Evolutionary conservation across 1,140 invertebrate species (phyloP).

Genomic region (Sycophaga agraensis): DNA sequence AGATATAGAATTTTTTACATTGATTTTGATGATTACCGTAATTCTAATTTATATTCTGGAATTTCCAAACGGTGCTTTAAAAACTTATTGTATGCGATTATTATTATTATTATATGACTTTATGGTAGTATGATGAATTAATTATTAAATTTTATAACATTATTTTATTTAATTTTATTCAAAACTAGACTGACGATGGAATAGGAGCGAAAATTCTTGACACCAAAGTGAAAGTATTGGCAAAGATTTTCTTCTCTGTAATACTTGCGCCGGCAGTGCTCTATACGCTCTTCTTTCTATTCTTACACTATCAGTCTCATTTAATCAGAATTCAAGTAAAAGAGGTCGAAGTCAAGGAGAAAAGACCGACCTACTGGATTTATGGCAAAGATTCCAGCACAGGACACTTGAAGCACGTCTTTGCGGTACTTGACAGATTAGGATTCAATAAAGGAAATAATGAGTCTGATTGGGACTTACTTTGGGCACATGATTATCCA

Average conservation of each 20-base stretch:
- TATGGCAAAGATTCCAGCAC: slow-evolving; percentile 60
- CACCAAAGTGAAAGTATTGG: slow-evolving; percentile 40
- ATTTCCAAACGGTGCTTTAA: no score
- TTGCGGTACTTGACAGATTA: slow-evolving; percentile 69
- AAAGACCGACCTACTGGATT: slow-evolving; percentile 56
- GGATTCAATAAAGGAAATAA: slow-evolving; percentile 69
- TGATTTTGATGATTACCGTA: no score
- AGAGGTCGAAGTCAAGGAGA: slow-evolving; percentile 27
- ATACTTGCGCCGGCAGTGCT: slow-evolving; percentile 36
- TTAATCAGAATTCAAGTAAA: slow-evolving; percentile 28
- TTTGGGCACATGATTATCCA: slow-evolving; percentile 95
- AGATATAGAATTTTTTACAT: no score
- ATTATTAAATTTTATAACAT: no score
- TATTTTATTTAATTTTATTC: no score
- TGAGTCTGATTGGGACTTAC: slow-evolving; percentile 75
- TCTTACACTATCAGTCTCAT: slow-evolving; percentile 32
- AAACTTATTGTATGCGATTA: no score
- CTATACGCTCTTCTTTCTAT: slow-evolving; percentile 36
- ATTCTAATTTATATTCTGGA: no score
- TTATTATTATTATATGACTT: no score
- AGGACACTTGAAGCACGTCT: slow-evolving; percentile 77
- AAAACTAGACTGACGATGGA: no score
- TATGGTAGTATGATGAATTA: no score
- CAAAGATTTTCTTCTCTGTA: slow-evolving; percentile 38
- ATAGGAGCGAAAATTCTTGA: slow-evolving; percentile 28